Evolutionary conservation across 2,113 vertebrate species (phyloP).

Genomic region (Cinclus mexicanus): DNA sequence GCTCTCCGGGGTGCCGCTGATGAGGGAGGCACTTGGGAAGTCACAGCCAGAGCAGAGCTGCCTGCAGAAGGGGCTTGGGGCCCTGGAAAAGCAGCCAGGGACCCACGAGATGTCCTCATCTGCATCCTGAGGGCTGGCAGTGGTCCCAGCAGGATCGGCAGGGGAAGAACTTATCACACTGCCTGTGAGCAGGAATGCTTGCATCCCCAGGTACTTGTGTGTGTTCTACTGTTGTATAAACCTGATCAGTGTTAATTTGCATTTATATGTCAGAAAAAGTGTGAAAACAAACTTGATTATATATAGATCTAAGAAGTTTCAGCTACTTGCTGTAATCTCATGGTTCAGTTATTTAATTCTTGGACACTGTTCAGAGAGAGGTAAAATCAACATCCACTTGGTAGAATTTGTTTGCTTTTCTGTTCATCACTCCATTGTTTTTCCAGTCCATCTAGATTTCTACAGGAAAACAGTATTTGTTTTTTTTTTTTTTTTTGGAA

Average conservation of each 20-base stretch:
- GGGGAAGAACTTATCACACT: accelerated
- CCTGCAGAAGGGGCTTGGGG: accelerated
- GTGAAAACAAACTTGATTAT: neutral
- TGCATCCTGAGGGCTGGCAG: neutral
- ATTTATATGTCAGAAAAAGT: neutral
- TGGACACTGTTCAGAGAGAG: neutral
- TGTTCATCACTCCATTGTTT: slow-evolving; percentile 25
- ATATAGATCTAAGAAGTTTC: neutral
- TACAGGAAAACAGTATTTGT: neutral
- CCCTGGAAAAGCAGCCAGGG: neutral
- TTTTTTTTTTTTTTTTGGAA: neutral
- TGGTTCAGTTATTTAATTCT: slow-evolving; percentile 3
- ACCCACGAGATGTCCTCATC: accelerated
- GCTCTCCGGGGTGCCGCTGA: neutral
- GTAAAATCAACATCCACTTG: slow-evolving; percentile 25
- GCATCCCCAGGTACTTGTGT: accelerated
- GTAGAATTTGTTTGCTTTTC: slow-evolving; percentile 39
- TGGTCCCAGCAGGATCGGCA: accelerated
- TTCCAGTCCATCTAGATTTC: slow-evolving; percentile 1
- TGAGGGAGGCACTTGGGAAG: accelerated
- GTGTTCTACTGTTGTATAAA: accelerated
- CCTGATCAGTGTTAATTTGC: neutral
- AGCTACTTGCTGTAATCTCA: neutral
- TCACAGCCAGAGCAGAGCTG: neutral
- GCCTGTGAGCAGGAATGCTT: neutral